Evolutionary conservation across 2,113 vertebrate genomes (phyloP), one percentile per base, ranked within the genome.

Genomic region (Rhinichthys klamathensis): DNA sequence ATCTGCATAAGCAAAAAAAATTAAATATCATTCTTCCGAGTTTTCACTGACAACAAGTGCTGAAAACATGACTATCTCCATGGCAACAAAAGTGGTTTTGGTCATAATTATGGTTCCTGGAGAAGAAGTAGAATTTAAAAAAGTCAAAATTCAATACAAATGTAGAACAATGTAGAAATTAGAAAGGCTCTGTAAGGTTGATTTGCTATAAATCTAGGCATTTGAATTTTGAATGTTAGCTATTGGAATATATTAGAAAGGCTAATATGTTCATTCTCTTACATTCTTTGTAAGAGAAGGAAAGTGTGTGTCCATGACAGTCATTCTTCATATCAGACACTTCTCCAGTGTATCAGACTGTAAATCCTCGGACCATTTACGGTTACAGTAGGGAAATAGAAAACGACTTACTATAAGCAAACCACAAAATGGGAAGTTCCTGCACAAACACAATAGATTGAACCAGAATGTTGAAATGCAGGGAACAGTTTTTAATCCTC

Each of bases 401-500:
- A 46, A 49, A 32, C 1, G 0, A 11, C 54, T 54, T 21, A 6
- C 4, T 30, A 30, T 30, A 30, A 1, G 3, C 54, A 6, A 32
- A 76, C 46, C 46, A 54, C 25, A 76, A 76, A 76, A 54, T 23
- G 8, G 16, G 25, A 76, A 76, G 25, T 76, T 76, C 27, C 30
- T 30, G 15, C 25, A 54, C 8, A 56, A 32, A 76, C 46, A 27
- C 11, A 54, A 51, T 56, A 2, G 46, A 51, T 12, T 56, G 49
- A 23, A 77, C 54, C 3, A 23, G 67, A 76, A 21, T 21, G 32
- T 21, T 3, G 16, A 51, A 75, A 30, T 21, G 16, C 44, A 30
- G 73, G 44, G 44, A 30, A 51, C 44, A 10, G 13, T 3, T 56
- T 76, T 76, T 32, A 75, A 54, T 77, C 75, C 75, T 77, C 75